Evolutionary conservation across 2,113 vertebrate species (phyloP).

Genomic region (Protobothrops flavoviridis): DNA sequence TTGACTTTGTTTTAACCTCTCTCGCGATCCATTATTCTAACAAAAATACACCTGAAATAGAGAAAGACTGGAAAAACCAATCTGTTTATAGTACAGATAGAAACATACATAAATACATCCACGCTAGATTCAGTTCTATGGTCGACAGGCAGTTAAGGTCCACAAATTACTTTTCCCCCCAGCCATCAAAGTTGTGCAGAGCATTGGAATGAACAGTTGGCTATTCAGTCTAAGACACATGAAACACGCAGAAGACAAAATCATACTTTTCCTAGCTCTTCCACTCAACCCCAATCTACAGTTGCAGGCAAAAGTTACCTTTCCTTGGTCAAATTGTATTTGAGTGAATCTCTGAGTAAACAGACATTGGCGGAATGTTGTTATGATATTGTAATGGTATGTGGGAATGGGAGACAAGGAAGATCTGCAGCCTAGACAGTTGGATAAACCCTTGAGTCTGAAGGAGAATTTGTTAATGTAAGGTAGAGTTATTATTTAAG

Average conservation of each 20-base stretch:
- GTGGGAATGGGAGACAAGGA: too few species aligned
- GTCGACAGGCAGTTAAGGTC: background rate
- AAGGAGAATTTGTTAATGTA: too few species aligned
- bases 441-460: too few species aligned
- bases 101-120: background rate
- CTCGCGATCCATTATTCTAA: background rate
- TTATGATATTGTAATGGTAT: background rate
- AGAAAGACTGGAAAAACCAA: background rate
- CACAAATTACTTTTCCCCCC: background rate
- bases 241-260: background rate
- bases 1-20: background rate
- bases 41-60: background rate
- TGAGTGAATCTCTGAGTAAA: background rate
- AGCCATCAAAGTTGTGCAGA: background rate
- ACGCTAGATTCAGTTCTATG: background rate
- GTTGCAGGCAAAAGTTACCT: background rate
- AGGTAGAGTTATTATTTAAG: too few species aligned
- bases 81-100: background rate
- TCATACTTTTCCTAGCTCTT: background rate
- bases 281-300: background rate
- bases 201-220: background rate
- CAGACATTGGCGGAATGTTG: background rate
- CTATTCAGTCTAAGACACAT: background rate
- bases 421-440: too few species aligned
- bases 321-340: background rate